Evolutionary conservation across 2,113 vertebrate species (phyloP).

Genomic region (Bufo bufo): DNA sequence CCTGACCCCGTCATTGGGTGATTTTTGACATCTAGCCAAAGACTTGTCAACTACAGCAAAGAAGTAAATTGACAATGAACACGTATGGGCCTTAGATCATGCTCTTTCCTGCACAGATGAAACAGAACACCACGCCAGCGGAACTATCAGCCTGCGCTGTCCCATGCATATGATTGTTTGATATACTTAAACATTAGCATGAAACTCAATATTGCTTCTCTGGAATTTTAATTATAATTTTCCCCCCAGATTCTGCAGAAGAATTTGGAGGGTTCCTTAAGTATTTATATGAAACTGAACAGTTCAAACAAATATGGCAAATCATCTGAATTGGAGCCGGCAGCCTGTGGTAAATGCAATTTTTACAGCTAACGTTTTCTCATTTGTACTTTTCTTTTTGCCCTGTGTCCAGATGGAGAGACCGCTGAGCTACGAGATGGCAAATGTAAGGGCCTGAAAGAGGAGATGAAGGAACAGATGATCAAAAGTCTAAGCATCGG

Average conservation of each 20-base stretch:
- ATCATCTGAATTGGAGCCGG: slow-evolving; percentile 29
- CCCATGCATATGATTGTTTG: slow-evolving; percentile 38
- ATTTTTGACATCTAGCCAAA: slow-evolving; percentile 54
- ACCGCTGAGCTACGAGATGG: background rate
- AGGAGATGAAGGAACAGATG: slow-evolving; percentile 16
- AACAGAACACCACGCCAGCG: slow-evolving; percentile 34
- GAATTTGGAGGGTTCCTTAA: slow-evolving; percentile 18
- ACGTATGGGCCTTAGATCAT: slow-evolving; percentile 27
- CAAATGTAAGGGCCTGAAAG: slow-evolving; percentile 9
- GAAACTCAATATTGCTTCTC: slow-evolving; percentile 50
- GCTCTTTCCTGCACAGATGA: slow-evolving; percentile 13
- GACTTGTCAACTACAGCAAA: slow-evolving; percentile 51
- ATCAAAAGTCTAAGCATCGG: background rate
- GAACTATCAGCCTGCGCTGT: slow-evolving; percentile 26
- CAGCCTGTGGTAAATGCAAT: background rate
- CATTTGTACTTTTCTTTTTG: background rate
- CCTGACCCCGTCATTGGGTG: slow-evolving; percentile 48
- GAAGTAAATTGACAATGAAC: slow-evolving; percentile 39
- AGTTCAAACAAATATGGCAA: slow-evolving; percentile 29
- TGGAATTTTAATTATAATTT: slow-evolving; percentile 55
- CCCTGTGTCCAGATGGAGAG: background rate
- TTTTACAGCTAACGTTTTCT: slow-evolving; percentile 5
- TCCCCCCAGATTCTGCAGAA: background rate
- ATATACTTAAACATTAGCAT: slow-evolving; percentile 53
- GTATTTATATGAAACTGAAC: slow-evolving; percentile 32